phyloP scores from a whole-genome alignment of 2,797 vertebrate species.

The Pteronotus mesoamericanus region DNA sequence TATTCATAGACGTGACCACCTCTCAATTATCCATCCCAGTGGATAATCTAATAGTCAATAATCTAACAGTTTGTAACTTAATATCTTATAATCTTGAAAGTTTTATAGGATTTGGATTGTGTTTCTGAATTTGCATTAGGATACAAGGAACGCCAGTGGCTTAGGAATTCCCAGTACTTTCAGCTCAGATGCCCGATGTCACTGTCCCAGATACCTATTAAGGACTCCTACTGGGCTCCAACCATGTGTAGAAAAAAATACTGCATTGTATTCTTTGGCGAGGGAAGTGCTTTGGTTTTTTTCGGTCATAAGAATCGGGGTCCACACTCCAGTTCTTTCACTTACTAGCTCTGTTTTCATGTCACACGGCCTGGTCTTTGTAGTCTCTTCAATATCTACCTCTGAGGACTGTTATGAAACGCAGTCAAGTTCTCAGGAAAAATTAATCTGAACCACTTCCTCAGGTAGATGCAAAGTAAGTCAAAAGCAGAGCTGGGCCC shows the following conservation, averaged over 20 bases:
- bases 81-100: neutral
- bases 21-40: neutral
- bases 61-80: slow-evolving; percentile 45
- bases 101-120: slow-evolving; percentile 36
- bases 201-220: neutral
- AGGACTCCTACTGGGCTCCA: neutral
- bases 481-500: neutral
- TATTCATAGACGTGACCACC: neutral
- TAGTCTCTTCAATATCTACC: neutral
- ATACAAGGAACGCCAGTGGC: neutral
- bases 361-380: neutral
- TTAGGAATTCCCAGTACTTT: slow-evolving; percentile 14
- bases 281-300: neutral
- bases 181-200: neutral
- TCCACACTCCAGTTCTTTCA: neutral
- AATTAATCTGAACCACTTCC: neutral
- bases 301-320: neutral
- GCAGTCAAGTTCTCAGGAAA: neutral
- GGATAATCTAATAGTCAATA: slow-evolving; percentile 44
- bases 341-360: neutral
- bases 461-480: neutral
- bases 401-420: neutral
- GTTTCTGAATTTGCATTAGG: slow-evolving; percentile 46
- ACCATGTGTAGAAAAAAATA: neutral
- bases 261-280: neutral